Evolutionary conservation across 2,797 vertebrate genomes (phyloP).

Genomic region (Okamejei kenojei): DNA sequence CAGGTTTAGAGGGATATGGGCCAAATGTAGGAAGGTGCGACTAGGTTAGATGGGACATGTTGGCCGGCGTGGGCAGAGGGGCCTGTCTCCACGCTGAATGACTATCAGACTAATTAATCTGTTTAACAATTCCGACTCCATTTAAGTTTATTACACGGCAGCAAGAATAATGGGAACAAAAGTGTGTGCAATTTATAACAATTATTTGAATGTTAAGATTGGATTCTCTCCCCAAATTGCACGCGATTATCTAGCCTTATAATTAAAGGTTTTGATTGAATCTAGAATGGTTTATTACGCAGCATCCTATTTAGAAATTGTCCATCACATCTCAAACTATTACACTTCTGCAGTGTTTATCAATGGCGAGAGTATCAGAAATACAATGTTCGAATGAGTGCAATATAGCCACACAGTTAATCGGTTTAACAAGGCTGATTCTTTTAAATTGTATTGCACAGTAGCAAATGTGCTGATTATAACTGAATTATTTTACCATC

Average conservation of each 20-base stretch:
- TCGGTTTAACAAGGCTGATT: background rate
- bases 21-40: too few relatives aligned
- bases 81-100: too few relatives aligned
- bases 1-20: too few relatives aligned
- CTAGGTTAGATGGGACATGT: too few relatives aligned
- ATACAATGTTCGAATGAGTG: background rate
- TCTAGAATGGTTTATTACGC: background rate
- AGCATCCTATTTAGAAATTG: background rate
- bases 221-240: background rate
- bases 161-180: background rate
- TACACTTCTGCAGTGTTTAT: background rate
- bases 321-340: background rate
- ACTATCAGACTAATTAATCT: too few relatives aligned
- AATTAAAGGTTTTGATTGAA: background rate
- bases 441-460: background rate
- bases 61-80: too few relatives aligned
- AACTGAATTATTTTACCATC: background rate
- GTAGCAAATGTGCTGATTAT: background rate
- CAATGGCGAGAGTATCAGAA: background rate
- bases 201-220: conserved; percentile 1
- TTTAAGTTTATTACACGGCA: too few relatives aligned
- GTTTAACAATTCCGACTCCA: too few relatives aligned
- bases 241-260: background rate
- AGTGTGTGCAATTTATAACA: background rate
- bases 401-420: background rate